Base-by-base conservation (phyloP, 64 coral and sea anemone species). In the Stichodactyla mertensii region DNA sequence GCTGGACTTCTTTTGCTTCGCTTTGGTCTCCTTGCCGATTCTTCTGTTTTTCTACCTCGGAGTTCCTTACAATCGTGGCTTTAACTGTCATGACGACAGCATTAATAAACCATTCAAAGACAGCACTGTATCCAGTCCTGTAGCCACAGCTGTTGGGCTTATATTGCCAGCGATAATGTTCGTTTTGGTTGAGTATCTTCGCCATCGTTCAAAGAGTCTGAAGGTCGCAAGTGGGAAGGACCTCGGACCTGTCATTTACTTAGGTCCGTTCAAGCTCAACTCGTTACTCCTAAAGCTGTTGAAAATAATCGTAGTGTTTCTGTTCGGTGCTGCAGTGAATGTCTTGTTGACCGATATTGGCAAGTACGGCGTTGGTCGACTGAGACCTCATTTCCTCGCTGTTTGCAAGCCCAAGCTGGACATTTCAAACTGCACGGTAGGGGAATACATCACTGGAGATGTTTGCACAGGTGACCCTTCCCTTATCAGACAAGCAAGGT, bases 41-140 rank as follows among this genome's bases (percentile, higher is more conserved):
- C n/a, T 89, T 0, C 1, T 88, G 10, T 88, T 98, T 16, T 85
- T 87, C 28, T 12, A 85, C 0, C 77, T 70, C 0, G 90, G 88
- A 18, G n/a, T 82, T 5, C 96, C 96, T 10, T 98, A 90, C 62
- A 86, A 78, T 23, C 89, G 90, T 18, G 96, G 96, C 10, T 98
- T 98, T 84, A 92, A 92, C 61, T 98, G 96, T 51, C 85, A 94
- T 24, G 96, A 98, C 87, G 87, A 89, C 7, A 92, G 79, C 61
- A 98, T 98, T 67, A 94, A 88, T 52, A 98, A 98, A 79, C 96
- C 96, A 10, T 98, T 89, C 36, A 98, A 94, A 80, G n/a, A 67
- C 12, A 89, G 88, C 52, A 92, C 96, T 18, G 78, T 98, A 10
- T 87, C 92, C 9, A 85, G 54, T 20, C 36, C 55, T 19, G 59